Conservation (phyloP, 1,140 invertebrate genomes). For the Micrasema minimum region DNA sequence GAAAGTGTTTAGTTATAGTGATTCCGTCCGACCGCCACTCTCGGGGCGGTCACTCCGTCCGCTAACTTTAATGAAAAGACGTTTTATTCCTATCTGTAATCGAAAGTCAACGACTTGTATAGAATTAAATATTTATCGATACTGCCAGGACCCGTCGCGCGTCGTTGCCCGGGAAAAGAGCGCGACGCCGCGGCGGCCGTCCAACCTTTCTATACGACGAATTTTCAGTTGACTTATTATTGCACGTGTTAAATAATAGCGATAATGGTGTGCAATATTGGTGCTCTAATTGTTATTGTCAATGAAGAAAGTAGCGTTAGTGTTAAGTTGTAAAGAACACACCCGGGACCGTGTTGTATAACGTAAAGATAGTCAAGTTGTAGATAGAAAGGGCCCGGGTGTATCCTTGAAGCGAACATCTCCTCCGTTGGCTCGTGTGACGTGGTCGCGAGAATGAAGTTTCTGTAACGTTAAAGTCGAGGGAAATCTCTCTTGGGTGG, state of each 20-base stretch:
- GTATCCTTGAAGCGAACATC: slow-evolving; percentile 57
- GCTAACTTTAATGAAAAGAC: slow-evolving; percentile 47
- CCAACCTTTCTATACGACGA: slow-evolving; percentile 35
- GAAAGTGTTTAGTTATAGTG: slow-evolving; percentile 43
- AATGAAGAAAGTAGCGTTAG: slow-evolving; percentile 41
- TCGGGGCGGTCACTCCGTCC: slow-evolving; percentile 34
- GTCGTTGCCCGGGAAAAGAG: background rate
- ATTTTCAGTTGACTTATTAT: slow-evolving; percentile 37
- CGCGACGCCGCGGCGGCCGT: background rate
- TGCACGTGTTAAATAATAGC: slow-evolving; percentile 48
- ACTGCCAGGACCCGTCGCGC: slow-evolving; percentile 24
- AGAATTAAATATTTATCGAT: slow-evolving; percentile 38
- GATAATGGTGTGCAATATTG: slow-evolving; percentile 52
- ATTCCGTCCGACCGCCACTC: slow-evolving; percentile 35
- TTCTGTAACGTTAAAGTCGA: slow-evolving; percentile 31
- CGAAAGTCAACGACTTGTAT: slow-evolving; percentile 44
- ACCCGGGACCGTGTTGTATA: slow-evolving; percentile 35
- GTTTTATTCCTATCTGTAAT: slow-evolving; percentile 52
- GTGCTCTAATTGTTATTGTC: slow-evolving; percentile 51
- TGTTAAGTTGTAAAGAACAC: slow-evolving; percentile 43
- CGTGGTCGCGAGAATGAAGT: slow-evolving; percentile 26
- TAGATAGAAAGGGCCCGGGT: slow-evolving; percentile 43
- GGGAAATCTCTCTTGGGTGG: slow-evolving; percentile 51
- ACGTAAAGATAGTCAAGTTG: slow-evolving; percentile 48
- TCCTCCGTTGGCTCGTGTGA: slow-evolving; percentile 65